These are phyloP conservation scores for Drosophila lacteicornis DNA, from an alignment of 1,140 invertebrate species.

Conservation along the genomic window DNA sequence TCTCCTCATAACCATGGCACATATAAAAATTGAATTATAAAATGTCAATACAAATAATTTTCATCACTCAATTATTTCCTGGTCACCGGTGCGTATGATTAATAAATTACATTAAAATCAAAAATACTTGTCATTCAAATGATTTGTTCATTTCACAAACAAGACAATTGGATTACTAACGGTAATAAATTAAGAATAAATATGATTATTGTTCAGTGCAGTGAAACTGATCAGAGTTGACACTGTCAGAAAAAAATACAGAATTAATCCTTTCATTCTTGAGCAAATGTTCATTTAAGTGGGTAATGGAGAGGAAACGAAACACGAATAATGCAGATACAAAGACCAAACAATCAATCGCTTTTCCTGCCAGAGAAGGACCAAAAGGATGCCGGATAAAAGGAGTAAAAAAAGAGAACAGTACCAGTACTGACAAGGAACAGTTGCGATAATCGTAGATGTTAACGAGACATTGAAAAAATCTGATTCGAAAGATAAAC, in stretches of 20 bases:
- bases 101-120: slow-evolving; percentile 34
- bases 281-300: slow-evolving; percentile 21
- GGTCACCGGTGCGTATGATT: slow-evolving; percentile 32
- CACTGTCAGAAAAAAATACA: slow-evolving; percentile 2
- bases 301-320: slow-evolving; percentile 5
- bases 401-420: slow-evolving; percentile 4
- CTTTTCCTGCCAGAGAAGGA: slow-evolving; percentile 19
- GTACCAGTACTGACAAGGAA: slow-evolving; percentile 10
- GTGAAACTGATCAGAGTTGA: background rate
- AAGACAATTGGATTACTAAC: slow-evolving; percentile 10
- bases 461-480: slow-evolving; percentile 41
- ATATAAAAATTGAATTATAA: background rate
- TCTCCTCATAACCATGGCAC: background rate
- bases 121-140: slow-evolving; percentile 15
- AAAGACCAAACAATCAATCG: slow-evolving; percentile 41
- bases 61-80: slow-evolving; percentile 2
- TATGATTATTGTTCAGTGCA: slow-evolving; percentile 3
- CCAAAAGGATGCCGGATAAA: slow-evolving; percentile 9
- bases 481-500: slow-evolving; percentile 3
- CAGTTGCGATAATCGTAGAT: slow-evolving; percentile 35
- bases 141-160: slow-evolving; percentile 2
- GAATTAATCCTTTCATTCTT: slow-evolving; percentile 11
- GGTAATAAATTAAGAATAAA: background rate
- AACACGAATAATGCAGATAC: slow-evolving; percentile 26
- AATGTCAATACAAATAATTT: slow-evolving; percentile 11